Percentiles rank a stretch among this genome's conserved stretches.
Conservation (phyloP, 2,888 invertebrate genomes). For the Osedax fenrisi region DNA sequence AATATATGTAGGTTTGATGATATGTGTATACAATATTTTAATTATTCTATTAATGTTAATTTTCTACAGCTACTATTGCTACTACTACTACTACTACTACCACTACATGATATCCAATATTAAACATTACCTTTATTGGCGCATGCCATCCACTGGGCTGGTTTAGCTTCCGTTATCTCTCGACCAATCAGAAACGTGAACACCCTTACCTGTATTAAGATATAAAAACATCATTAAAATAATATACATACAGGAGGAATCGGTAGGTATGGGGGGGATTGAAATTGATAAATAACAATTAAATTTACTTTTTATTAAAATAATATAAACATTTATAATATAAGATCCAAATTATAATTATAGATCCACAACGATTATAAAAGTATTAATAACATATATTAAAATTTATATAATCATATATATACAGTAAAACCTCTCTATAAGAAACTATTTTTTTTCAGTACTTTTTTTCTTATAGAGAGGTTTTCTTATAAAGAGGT, state of each 20-base stretch:
- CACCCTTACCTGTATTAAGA: constrained; percentile 70
- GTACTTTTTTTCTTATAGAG: no score
- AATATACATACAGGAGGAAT: background rate
- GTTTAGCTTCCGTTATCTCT: constrained; percentile 76
- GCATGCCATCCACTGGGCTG: constrained; percentile 96
- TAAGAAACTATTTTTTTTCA: no score
- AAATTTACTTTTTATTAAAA: background rate
- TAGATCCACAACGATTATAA: no score
- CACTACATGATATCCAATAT: no score
- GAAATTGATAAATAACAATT: background rate
- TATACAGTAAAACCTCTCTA: no score
- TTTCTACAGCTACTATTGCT: background rate
- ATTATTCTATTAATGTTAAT: background rate
- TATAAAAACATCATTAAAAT: background rate
- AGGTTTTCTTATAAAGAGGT: no score
- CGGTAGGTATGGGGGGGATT: background rate
- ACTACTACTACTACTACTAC: constrained; percentile 1
- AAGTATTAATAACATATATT: no score
- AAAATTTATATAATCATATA: no score
- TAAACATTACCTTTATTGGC: constrained; percentile 79
- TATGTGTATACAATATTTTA: no score
- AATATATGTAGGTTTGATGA: no score
- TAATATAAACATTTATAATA: background rate
- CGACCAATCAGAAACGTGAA: constrained; percentile 95
- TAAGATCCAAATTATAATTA: background rate